Percentiles rank a stretch among this genome's conserved stretches.
Conservation (phyloP, 2,797 vertebrate genomes). For the Odontamblyopus lacepedii region DNA sequence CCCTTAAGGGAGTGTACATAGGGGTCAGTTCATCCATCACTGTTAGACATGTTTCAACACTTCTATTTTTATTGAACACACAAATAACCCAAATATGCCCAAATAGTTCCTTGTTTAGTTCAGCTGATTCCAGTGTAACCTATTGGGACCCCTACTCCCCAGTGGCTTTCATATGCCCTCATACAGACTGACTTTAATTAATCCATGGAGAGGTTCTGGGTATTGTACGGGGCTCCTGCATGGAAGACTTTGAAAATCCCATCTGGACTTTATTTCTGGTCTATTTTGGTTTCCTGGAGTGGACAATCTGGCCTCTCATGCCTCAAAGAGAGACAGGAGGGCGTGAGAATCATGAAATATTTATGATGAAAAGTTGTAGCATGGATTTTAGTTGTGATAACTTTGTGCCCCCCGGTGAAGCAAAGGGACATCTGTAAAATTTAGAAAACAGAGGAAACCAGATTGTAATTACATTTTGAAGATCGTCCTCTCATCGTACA, state of each 20-base stretch:
- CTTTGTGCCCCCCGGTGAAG: slow-evolving; percentile 70
- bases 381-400: slow-evolving; percentile 72
- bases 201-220: slow-evolving; percentile 70
- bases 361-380: slow-evolving; percentile 71
- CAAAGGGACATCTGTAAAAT: slow-evolving; percentile 56
- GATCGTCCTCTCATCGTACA: slow-evolving; percentile 15
- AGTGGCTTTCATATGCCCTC: slow-evolving; percentile 53
- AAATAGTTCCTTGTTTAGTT: slow-evolving; percentile 22
- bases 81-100: slow-evolving; percentile 13
- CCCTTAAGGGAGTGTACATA: not conserved
- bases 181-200: slow-evolving; percentile 49
- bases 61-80: slow-evolving; percentile 23
- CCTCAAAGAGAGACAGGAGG: slow-evolving; percentile 68
- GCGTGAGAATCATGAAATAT: slow-evolving; percentile 80
- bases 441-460: slow-evolving; percentile 33
- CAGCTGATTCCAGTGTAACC: slow-evolving; percentile 19
- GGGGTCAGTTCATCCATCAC: slow-evolving; percentile 2
- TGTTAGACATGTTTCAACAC: slow-evolving; percentile 23
- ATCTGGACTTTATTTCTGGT: slow-evolving; percentile 80
- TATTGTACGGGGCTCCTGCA: slow-evolving; percentile 64
- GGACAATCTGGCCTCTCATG: slow-evolving; percentile 62
- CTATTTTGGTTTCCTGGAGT: slow-evolving; percentile 78
- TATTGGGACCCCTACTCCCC: slow-evolving; percentile 38
- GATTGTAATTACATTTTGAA: slow-evolving; percentile 40
- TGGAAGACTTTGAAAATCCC: slow-evolving; percentile 73